Evolutionary conservation across 2,113 vertebrate species (phyloP), one percentile per base, ranked within the genome.

Genomic region (Heterocephalus glaber): DNA sequence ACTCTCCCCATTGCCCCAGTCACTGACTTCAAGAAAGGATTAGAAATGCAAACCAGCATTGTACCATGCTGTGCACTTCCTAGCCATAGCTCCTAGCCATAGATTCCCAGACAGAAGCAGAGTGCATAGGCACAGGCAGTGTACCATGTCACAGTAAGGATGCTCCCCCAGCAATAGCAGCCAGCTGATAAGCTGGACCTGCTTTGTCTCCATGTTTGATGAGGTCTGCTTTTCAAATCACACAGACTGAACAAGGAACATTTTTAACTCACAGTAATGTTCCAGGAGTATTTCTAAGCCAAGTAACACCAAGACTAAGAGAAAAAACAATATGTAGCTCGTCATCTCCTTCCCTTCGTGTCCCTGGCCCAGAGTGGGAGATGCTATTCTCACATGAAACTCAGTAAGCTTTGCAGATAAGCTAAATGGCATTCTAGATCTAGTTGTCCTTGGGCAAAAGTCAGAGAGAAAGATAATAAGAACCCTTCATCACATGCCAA

Each of bases 181-280:
- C 77, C 85, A 89, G 33, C 66, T 16, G 4, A 68, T 0, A 72
- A 70, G 70, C 41, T 33, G 56, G 56, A 72, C 44, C 85, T 92
- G 76, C 61, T 65, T 86, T 33, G 33, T 79, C 54, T 86, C 74
- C 35, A 30, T 49, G 33, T 66, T 24, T 58, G n/a, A 72, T 68
- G 65, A 89, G 38, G 35, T 94, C 19, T 56, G 52, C 47, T 89
- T 95, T 88, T 95, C 87, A 87, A 90, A 87, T 74, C 30, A 47
- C 35, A 80, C 7, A 66, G 26, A 92, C 28, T 76, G 52, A 81
- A 63, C 86, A 56, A 54, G n/a, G n/a, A 49, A 49, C 44, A 77
- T 76, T 95, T 88, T 38, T 86, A 66, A 86, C 72, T 70, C 85
- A 90, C 11, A 47, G 72, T 76, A 88, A 58, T 38, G 35, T n/a